Base-by-base conservation (phyloP, 2,888 invertebrate genomes). In the Copidosoma aretas region DNA sequence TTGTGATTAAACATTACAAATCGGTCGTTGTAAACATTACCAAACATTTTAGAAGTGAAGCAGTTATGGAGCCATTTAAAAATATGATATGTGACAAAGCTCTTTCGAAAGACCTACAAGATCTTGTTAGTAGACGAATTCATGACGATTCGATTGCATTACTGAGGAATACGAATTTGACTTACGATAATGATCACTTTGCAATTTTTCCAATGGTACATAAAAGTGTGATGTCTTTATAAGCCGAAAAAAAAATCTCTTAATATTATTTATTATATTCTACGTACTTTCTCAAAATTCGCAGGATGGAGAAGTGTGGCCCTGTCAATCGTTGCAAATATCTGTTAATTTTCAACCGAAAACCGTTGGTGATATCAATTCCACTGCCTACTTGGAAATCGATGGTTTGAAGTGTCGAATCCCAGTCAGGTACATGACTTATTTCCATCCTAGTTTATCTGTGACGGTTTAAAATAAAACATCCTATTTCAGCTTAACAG, bases 281-380 rank as follows among this genome's bases (percentile, higher is more conserved):
- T 59, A 17, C 67, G 62, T 52, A 64, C 46, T 21, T 68, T 56
- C 52, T 64, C 73, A 61, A 89, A 89, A 71, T 54, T 65, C 67
- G 74, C 59, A 90, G 90, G 82, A 81, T 71, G 90, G 89, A 24
- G 86, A 87, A 75, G 79, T 90, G 39, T 88, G 88, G 86, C 89
- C 90, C 0, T 86, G 86, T 63, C 86, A 86, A 76, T 75, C 81
- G 5, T 83, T 85, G 22, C 86, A 87, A 65, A 78, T 90, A 66
- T 86, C 84, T 0, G 80, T 90, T 68, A 85, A 86, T 64, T 91
- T 90, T 82, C 76, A 81, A 43, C 90, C 91, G 0, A 82, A 85
- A 75, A 82, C 83, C 75, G 85, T 87, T 60, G 87, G 86, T 15
- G 84, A 85, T 53, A 86, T 87, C 74, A 80, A 83, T 52, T 81